These are phyloP conservation scores for Varanus komodoensis DNA, from an alignment of 2,113 vertebrate species.

Conservation along the genomic window DNA sequence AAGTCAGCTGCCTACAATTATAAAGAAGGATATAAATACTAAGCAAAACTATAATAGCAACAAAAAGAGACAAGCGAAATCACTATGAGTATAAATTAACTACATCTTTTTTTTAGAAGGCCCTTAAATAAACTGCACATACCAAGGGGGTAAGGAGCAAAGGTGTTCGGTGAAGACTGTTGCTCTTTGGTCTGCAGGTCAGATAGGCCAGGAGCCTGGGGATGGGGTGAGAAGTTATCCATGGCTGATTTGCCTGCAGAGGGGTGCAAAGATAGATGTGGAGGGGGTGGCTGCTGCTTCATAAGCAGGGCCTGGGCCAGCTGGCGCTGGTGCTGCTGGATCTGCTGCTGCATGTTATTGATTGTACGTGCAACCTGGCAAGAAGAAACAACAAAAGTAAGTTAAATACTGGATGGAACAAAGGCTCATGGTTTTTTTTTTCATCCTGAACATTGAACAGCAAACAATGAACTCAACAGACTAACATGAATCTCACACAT, in stretches of 20 bases:
- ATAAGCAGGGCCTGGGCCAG: slow-evolving; percentile 98
- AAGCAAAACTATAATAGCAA: background rate
- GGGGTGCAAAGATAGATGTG: slow-evolving; percentile 91
- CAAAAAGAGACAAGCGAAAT: background rate
- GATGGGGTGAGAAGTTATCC: slow-evolving; percentile 91
- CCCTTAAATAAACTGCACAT: slow-evolving; percentile 60
- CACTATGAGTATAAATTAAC: background rate
- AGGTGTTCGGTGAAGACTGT: slow-evolving; percentile 92
- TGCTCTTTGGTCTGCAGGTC: slow-evolving; percentile 99
- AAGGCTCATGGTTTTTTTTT: background rate
- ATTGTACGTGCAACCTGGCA: slow-evolving; percentile 98
- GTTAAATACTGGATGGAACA: background rate
- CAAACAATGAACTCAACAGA: background rate
- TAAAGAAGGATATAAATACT: background rate
- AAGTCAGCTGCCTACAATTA: background rate
- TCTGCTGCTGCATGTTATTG: slow-evolving; percentile 99
- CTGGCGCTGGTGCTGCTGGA: slow-evolving; percentile 99
- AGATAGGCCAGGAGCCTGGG: slow-evolving; percentile 88
- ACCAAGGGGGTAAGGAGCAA: slow-evolving; percentile 94
- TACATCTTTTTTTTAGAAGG: background rate
- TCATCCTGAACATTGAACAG: fast-evolving
- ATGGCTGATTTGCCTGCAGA: slow-evolving; percentile 91
- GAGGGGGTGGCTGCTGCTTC: slow-evolving; percentile 94
- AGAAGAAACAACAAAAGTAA: background rate
- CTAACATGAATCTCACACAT: background rate